A percentile compares a stretch with the other conserved stretches of the same genome.
phyloP scores from a whole-genome alignment of 2,797 vertebrate genomes.

The Sternarchorhynchus goeldii region DNA sequence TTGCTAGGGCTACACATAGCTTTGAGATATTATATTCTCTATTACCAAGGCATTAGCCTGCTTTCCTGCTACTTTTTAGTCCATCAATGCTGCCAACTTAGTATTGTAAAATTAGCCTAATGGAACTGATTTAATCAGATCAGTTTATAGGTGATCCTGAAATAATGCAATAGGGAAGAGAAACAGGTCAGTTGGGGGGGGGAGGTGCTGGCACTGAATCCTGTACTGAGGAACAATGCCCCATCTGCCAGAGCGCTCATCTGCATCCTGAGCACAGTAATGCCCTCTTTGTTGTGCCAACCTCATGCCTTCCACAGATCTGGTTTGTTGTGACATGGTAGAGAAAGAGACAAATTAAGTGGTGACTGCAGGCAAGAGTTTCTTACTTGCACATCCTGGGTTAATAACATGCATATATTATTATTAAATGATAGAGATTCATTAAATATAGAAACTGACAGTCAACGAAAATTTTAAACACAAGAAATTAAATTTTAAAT shows the following conservation, averaged over 20 bases:
- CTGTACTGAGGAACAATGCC: slow-evolving; percentile 49
- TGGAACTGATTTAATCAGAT: slow-evolving; percentile 24
- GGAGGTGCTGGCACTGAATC: slow-evolving; percentile 35
- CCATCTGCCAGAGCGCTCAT: slow-evolving; percentile 48
- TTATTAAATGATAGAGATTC: too few relatives aligned
- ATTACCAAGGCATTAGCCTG: background rate
- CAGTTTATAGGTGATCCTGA: slow-evolving; percentile 9
- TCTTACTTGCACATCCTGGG: background rate
- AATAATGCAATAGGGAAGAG: slow-evolving; percentile 25
- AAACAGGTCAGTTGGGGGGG: slow-evolving; percentile 33
- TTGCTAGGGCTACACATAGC: background rate
- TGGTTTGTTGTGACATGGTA: slow-evolving; percentile 46
- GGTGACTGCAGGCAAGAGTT: background rate
- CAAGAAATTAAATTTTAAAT: background rate
- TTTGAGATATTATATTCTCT: background rate
- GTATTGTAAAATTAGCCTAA: background rate
- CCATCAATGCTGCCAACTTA: background rate
- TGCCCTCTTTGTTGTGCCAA: slow-evolving; percentile 50
- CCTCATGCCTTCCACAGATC: slow-evolving; percentile 44
- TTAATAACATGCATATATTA: too few relatives aligned
- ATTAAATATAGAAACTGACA: background rate
- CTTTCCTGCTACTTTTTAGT: background rate
- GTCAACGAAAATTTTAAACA: background rate
- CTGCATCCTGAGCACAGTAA: slow-evolving; percentile 46
- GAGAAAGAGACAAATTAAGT: background rate